Evolutionary conservation across 2,113 vertebrate genomes (phyloP).

Genomic region (Amblyornis subalaris): DNA sequence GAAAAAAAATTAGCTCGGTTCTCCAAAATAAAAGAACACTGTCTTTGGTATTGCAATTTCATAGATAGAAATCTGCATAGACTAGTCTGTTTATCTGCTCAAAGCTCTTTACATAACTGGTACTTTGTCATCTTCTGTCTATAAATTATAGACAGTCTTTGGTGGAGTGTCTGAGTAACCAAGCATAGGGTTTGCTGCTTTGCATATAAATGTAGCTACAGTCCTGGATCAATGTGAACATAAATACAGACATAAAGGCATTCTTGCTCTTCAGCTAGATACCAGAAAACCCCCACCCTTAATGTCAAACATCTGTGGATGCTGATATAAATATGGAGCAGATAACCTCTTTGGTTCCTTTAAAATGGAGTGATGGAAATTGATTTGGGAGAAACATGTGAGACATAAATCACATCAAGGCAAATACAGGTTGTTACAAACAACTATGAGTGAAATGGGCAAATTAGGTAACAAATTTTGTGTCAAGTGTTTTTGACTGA

Average conservation of each 20-base stretch:
- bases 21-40: not conserved
- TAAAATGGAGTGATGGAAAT: not conserved
- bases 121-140: not conserved
- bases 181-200: not conserved
- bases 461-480: not conserved
- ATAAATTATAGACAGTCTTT: not conserved
- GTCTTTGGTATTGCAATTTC: not conserved
- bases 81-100: not conserved
- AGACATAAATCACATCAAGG: not conserved
- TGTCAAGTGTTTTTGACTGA: not conserved
- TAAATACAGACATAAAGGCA: not conserved
- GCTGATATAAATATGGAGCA: not conserved
- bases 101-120: slow-evolving; percentile 6
- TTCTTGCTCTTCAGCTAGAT: not conserved
- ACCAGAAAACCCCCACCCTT: not conserved
- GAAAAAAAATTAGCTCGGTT: not conserved
- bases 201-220: not conserved
- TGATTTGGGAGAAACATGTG: not conserved
- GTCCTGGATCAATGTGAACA: not conserved
- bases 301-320: not conserved
- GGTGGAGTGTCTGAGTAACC: not conserved
- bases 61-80: not conserved
- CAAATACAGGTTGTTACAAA: not conserved
- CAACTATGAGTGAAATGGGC: not conserved
- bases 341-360: not conserved